These are phyloP conservation scores for Pomatostomus ruficeps DNA, from an alignment of 2,113 vertebrate species.

Conservation along the genomic window DNA sequence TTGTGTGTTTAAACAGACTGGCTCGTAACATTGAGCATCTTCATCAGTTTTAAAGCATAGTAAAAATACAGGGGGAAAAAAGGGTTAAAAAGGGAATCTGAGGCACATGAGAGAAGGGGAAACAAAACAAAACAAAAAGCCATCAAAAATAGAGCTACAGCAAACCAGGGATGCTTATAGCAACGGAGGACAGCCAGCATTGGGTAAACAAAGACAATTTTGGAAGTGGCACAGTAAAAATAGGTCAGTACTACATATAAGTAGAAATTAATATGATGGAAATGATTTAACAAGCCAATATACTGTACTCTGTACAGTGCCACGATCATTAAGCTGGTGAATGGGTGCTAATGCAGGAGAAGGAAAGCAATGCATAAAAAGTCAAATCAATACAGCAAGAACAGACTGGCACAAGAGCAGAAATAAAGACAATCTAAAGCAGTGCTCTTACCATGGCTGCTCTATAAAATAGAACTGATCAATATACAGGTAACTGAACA, in stretches of 20 bases:
- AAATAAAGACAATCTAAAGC: not conserved
- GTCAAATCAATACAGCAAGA: constrained; percentile 8
- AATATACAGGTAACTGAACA: constrained; percentile 8
- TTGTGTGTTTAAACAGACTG: not conserved
- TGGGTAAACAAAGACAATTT: constrained; percentile 36
- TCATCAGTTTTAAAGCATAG: not conserved
- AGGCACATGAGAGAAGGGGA: not conserved
- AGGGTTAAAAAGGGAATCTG: not conserved
- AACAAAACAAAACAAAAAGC: not conserved
- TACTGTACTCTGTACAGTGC: not conserved
- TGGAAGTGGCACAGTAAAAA: constrained; percentile 37
- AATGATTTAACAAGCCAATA: constrained; percentile 40
- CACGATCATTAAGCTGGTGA: not conserved
- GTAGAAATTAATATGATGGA: constrained; percentile 41
- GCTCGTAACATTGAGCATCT: fast-evolving
- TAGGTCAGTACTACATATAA: constrained; percentile 24
- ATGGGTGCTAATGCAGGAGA: not conserved
- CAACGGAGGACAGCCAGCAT: constrained; percentile 8
- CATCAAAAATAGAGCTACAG: constrained; percentile 27
- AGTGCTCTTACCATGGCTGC: not conserved
- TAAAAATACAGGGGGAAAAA: not conserved
- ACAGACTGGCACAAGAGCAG: not conserved
- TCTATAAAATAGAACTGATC: not conserved
- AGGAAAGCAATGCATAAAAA: constrained; percentile 31
- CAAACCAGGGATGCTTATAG: constrained; percentile 14